These are phyloP conservation scores for Atherix ibis DNA, from an alignment of 2,888 invertebrate genomes.

Conservation along the genomic window DNA sequence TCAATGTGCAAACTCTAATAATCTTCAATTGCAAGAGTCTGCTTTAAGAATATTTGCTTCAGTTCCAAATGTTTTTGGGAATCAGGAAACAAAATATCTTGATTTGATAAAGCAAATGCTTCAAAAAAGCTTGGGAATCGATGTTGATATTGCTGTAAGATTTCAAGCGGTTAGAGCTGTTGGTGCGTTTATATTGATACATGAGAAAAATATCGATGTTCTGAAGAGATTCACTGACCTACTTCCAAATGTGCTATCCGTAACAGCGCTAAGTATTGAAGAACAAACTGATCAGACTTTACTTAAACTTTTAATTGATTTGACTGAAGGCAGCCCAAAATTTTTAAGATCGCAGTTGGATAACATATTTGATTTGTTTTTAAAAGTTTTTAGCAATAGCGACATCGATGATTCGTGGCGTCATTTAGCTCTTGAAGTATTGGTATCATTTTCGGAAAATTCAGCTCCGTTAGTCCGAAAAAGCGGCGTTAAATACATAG, in stretches of 20 bases:
- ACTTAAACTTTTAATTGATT: constrained; percentile 82
- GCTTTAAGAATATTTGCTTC: constrained; percentile 92
- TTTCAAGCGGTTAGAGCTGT: constrained; percentile 72
- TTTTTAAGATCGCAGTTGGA: constrained; percentile 77
- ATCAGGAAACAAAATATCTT: constrained; percentile 79
- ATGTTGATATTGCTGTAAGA: constrained; percentile 55
- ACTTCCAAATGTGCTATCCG: constrained; percentile 60
- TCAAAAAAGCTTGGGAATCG: constrained; percentile 59
- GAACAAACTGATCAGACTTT: constrained; percentile 78
- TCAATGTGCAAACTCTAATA: constrained; percentile 76
- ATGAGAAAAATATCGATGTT: constrained; percentile 85
- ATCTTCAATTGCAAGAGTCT: constrained; percentile 74
- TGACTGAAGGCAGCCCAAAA: constrained; percentile 87
- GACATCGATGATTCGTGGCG: constrained; percentile 68
- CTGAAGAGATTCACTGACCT: constrained; percentile 79
- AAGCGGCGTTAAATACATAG: constrained; percentile 69
- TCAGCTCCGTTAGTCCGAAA: constrained; percentile 95
- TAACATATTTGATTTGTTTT: constrained; percentile 71
- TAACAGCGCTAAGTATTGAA: constrained; percentile 61
- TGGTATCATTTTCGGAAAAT: constrained; percentile 71
- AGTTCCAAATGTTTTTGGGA: constrained; percentile 94
- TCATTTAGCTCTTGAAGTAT: constrained; percentile 78
- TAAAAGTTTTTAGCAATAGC: constrained; percentile 61
- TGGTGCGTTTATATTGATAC: constrained; percentile 75
- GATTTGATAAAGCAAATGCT: constrained; percentile 93